Evolutionary conservation across 2,888 invertebrate species (phyloP), one percentile per base, ranked within the genome.

Genomic region (Ectropis crepuscularia): DNA sequence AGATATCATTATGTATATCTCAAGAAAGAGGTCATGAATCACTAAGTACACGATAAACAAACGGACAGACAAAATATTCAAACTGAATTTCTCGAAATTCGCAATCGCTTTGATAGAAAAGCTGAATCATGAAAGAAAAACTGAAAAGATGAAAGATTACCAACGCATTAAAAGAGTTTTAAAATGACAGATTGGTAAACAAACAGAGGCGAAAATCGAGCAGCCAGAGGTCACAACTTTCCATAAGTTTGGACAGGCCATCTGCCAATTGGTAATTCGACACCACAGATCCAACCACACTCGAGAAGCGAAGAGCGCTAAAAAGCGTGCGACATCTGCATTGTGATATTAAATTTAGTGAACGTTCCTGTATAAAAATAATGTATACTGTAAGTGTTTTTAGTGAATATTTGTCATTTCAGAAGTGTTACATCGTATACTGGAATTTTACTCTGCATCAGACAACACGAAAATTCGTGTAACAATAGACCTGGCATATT

Each of bases 161-260:
- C 58, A 55, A 46, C 54, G 11, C 49, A 59, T 59, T 53, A 53
- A 62, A 48, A 57, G 57, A 55, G 51, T 51, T 53, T 46, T 42
- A 63, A 51, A 61, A 39, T 60, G 53, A 57, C 60, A 36, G 64
- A 53, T 60, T 47, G 60, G n/a, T 57, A 61, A 61, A 61, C 41
- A 65, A 65, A 57, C 57, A 57, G 57, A 38, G 48, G 60, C 53
- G 57, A 57, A 57, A 48, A 55, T 16, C 38, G 47, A 41, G 53
- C 51, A 49, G 11, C 37, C 11, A 60, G 51, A 61, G 60, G 60
- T 61, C 64, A 65, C 48, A 60, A 53, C 60, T 65, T 65, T 61
- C 60, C 64, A 45, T 16, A 12, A 49, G 57, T 55, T 51, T 51
- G 41, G 45, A 53, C 59, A 43, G 64, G 65, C 61, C 65, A 59